Evolutionary conservation across 2,797 vertebrate species (phyloP).

Genomic region (Hozukius guyotensis): DNA sequence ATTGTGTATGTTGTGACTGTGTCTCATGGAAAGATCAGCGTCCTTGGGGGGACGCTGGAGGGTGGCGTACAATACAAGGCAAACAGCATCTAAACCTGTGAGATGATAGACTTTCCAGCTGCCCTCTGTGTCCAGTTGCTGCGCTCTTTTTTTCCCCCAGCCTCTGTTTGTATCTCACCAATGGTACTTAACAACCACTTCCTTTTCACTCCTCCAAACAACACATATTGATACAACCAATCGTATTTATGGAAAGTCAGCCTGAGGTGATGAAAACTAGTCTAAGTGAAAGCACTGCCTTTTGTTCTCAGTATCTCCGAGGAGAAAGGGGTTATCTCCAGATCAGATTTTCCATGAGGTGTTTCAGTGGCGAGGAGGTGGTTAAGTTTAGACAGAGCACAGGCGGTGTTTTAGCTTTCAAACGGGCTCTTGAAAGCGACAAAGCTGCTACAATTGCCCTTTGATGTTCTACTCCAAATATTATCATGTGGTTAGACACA

Average conservation of each 20-base stretch:
- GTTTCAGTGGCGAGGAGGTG: slow-evolving; percentile 60
- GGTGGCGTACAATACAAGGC: slow-evolving; percentile 53
- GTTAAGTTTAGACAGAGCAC: slow-evolving; percentile 65
- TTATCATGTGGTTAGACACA: slow-evolving; percentile 56
- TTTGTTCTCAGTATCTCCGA: slow-evolving; percentile 64
- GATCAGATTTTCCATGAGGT: slow-evolving; percentile 75
- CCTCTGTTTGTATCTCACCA: slow-evolving; percentile 62
- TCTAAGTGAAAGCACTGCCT: slow-evolving; percentile 60
- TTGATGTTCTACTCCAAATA: slow-evolving; percentile 65
- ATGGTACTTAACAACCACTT: slow-evolving; percentile 67
- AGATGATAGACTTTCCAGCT: slow-evolving; percentile 70
- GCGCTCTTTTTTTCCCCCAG: slow-evolving; percentile 16
- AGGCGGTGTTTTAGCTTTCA: slow-evolving; percentile 60
- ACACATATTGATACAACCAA: slow-evolving; percentile 67
- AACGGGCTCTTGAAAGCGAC: slow-evolving; percentile 52
- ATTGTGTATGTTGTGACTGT: slow-evolving; percentile 39
- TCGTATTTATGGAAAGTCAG: slow-evolving; percentile 77
- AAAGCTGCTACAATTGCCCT: slow-evolving; percentile 44
- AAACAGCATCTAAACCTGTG: slow-evolving; percentile 59
- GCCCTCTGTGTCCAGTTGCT: slow-evolving; percentile 27
- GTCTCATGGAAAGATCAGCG: slow-evolving; percentile 56
- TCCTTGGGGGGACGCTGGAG: slow-evolving; percentile 40
- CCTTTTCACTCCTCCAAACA: slow-evolving; percentile 74
- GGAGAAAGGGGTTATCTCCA: slow-evolving; percentile 65
- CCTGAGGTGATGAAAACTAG: slow-evolving; percentile 76